These are phyloP conservation scores for Zosterops lateralis DNA, from an alignment of 2,113 vertebrate species.

Conservation along the genomic window DNA sequence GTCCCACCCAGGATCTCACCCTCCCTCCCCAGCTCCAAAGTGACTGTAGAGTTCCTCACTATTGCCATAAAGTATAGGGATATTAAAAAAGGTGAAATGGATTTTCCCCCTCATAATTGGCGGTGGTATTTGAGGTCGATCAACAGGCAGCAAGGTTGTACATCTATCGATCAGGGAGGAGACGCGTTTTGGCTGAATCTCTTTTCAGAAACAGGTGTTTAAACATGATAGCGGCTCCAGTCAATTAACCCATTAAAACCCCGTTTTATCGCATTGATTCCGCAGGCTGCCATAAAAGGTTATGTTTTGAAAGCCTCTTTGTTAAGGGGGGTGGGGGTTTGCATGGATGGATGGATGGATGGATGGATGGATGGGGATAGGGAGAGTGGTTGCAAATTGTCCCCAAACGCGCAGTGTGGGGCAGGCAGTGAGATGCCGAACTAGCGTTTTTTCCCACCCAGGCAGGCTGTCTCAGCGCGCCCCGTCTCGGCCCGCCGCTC, in stretches of 20 bases:
- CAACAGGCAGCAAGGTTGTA: slow-evolving; percentile 50
- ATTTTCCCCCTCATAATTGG: not conserved
- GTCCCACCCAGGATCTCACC: not conserved
- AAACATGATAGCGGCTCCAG: slow-evolving; percentile 71
- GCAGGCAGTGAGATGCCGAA: not conserved
- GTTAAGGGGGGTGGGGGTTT: not conserved
- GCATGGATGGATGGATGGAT: not conserved
- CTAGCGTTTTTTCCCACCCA: not conserved
- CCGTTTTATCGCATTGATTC: slow-evolving; percentile 71
- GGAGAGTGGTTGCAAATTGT: not conserved
- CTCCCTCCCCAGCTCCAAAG: not conserved
- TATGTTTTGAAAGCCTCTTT: slow-evolving; percentile 40
- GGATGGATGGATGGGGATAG: not conserved
- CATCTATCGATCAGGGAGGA: slow-evolving; percentile 58
- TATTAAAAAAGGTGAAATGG: slow-evolving; percentile 33
- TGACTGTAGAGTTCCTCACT: not conserved
- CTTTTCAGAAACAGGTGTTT: slow-evolving; percentile 75
- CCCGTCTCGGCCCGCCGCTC: not conserved
- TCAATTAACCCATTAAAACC: slow-evolving; percentile 79
- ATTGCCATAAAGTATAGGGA: not conserved
- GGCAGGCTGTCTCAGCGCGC: not conserved
- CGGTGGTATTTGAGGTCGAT: slow-evolving; percentile 19
- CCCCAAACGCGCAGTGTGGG: not conserved
- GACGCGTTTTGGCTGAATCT: slow-evolving; percentile 36
- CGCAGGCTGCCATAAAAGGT: slow-evolving; percentile 2